These are phyloP conservation scores for Seriola aureovittata DNA, from an alignment of 2,113 vertebrate genomes.

Conservation along the genomic window DNA sequence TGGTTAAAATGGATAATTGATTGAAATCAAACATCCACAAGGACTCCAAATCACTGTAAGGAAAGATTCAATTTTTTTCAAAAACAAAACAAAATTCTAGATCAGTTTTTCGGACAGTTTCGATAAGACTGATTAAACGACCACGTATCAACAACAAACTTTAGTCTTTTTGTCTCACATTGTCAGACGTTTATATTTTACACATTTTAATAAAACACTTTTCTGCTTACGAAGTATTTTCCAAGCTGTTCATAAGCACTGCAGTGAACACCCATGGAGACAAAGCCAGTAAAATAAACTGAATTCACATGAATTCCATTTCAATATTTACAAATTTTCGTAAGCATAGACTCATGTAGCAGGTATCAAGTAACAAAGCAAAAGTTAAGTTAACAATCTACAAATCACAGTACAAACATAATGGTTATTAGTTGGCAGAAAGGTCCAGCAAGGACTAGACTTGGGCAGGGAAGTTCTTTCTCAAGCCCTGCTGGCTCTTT, in stretches of 20 bases:
- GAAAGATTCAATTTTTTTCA: no score
- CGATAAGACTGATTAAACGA: neutral
- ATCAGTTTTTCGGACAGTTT: neutral
- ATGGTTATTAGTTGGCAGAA: neutral
- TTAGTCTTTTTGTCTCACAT: neutral
- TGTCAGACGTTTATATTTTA: neutral
- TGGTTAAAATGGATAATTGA: neutral
- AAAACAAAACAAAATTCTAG: neutral
- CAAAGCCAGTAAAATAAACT: neutral
- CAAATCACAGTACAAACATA: neutral
- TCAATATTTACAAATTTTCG: neutral
- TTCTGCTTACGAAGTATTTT: neutral
- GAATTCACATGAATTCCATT: neutral
- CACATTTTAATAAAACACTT: neutral
- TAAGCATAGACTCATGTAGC: neutral
- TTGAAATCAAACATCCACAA: neutral
- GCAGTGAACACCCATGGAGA: neutral
- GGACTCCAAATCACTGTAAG: neutral
- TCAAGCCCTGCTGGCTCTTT: neutral
- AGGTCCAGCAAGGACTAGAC: neutral
- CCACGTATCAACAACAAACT: neutral
- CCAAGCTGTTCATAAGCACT: no score
- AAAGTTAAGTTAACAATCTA: neutral
- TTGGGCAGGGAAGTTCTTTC: neutral
- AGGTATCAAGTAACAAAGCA: neutral